These are phyloP conservation scores for Halichoeres trimaculatus DNA, from an alignment of 2,113 vertebrate species.

Conservation along the genomic window DNA sequence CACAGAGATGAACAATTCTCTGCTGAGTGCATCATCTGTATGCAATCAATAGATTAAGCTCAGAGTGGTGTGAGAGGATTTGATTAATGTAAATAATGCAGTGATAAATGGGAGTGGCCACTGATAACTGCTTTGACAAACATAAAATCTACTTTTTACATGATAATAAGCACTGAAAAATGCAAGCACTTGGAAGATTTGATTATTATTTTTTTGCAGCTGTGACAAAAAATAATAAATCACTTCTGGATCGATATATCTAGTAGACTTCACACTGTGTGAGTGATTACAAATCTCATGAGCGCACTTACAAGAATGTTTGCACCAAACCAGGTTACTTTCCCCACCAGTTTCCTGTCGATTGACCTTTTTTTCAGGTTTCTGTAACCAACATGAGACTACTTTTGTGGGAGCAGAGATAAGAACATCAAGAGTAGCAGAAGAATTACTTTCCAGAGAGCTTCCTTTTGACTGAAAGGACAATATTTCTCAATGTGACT, in stretches of 20 bases:
- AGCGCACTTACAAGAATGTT: neutral
- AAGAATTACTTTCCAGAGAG: slow-evolving; percentile 28
- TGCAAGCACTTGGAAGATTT: too few species aligned
- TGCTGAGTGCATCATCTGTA: slow-evolving; percentile 35
- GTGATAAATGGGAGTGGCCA: slow-evolving; percentile 23
- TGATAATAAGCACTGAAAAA: neutral
- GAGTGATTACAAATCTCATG: slow-evolving; percentile 2
- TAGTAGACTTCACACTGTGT: neutral
- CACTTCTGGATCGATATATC: neutral
- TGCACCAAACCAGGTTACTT: slow-evolving; percentile 8
- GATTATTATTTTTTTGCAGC: neutral
- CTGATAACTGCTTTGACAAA: slow-evolving; percentile 7
- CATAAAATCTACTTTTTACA: neutral
- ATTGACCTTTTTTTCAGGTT: slow-evolving; percentile 3
- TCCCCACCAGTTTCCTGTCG: slow-evolving; percentile 8
- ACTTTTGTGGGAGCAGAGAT: slow-evolving; percentile 11
- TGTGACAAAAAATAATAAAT: neutral
- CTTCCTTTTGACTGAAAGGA: slow-evolving; percentile 1
- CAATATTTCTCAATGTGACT: slow-evolving; percentile 39
- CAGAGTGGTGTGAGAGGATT: slow-evolving; percentile 41
- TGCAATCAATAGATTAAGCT: slow-evolving; percentile 71
- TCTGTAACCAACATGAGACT: slow-evolving; percentile 12
- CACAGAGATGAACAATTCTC: slow-evolving; percentile 23
- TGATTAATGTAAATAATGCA: slow-evolving; percentile 39
- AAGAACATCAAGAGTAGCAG: neutral